Base-by-base conservation (phyloP, 2,888 invertebrate genomes). In the Rhaphigaster nebulosa region DNA sequence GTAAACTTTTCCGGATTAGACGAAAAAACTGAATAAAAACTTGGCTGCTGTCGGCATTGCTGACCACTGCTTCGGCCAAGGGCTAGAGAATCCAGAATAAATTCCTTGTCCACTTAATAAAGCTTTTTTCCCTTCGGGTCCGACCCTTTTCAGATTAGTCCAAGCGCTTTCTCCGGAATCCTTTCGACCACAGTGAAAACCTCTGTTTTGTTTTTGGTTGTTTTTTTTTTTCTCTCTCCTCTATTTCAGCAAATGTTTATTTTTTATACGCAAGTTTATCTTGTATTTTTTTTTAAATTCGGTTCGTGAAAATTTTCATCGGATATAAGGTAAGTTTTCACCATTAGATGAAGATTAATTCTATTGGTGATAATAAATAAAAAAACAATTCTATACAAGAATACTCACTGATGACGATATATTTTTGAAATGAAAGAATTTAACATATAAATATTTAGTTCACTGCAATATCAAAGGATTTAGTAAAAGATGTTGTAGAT, bases 91-190 rank as follows among this genome's bases (percentile, higher is more conserved):
- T 45, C 45, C 84, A 50, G 84, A 84, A 84, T 84, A 45, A 84
- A 84, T 84, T 84, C 84, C 84, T 84, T 41, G 84, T 45, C 45
- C 84, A 45, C 84, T 84, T 84, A 84, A 84, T 84, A 50, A 8
- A 76, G 84, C 45, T 84, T 84, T 84, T 84, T 84, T 84, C 38
- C 84, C 84, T 45, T 84, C 15, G 15, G 80, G 84, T 15, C 84
- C 45, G 41, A 45, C 84, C 84, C 84, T 84, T 84, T 84, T 84
- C n/a, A 50, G 84, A 50, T 50, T 41, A 84, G 84, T 45, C 41
- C 84, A n/a, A 50, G 84, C n/a, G 84, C 50, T 84, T 84, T 45
- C 84, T 1, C 13, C n/a, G 45, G 45, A 41, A 41, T 84, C 84
- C 45, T 41, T 84, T 84, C 45, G 84, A n/a, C 84, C 70, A 38